Evolutionary conservation across 2,113 vertebrate genomes (phyloP).

Genomic region (Grallaria varia): DNA sequence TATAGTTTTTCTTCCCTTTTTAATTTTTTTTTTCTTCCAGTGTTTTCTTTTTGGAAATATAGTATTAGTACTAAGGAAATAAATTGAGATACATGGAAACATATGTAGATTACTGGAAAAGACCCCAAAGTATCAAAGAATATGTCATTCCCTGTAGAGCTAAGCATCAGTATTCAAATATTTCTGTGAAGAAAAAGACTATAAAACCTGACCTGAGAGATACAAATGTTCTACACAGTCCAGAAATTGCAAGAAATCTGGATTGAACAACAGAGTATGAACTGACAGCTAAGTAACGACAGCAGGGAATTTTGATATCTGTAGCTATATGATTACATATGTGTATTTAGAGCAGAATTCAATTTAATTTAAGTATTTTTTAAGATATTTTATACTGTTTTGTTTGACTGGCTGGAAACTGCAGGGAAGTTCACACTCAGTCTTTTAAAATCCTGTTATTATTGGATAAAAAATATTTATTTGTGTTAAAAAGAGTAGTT

Average conservation of each 20-base stretch:
- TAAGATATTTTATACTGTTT: not conserved
- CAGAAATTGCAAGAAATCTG: not conserved
- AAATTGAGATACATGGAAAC: not conserved
- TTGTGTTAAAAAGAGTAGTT: not conserved
- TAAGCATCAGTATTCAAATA: not conserved
- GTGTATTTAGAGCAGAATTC: not conserved
- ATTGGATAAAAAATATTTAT: not conserved
- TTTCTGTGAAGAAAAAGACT: not conserved
- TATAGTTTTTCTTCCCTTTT: not conserved
- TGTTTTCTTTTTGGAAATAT: not conserved
- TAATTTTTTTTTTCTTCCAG: accelerated
- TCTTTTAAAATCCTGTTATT: not conserved
- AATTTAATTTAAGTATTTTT: not conserved
- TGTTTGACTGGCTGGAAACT: not conserved
- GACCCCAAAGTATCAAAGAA: not conserved
- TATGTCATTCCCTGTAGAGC: not conserved
- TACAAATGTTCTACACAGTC: not conserved
- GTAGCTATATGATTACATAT: not conserved
- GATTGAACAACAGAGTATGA: not conserved
- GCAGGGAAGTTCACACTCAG: not conserved
- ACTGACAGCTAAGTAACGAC: not conserved
- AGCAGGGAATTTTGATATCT: not conserved
- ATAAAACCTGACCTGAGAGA: not conserved
- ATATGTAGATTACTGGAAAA: not conserved
- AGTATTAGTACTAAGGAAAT: not conserved